Base-by-base conservation (phyloP, 2,113 vertebrate species). In the Meriones unguiculatus region DNA sequence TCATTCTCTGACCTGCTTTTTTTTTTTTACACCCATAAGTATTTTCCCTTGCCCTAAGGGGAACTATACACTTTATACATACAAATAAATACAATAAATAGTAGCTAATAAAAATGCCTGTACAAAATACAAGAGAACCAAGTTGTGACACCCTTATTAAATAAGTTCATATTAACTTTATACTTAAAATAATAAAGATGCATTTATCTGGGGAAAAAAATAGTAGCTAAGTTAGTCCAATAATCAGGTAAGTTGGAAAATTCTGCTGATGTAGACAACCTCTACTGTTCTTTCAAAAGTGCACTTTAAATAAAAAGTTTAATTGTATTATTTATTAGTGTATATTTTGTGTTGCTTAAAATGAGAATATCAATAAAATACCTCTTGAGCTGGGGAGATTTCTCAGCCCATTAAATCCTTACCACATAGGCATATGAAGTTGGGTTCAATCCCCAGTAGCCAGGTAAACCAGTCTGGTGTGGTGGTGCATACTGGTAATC, bases 61-160 rank as follows among this genome's bases (percentile, higher is more conserved):
- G 62, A 84, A 84, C 41, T 41, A 64, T 28, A 41, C 13, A 84
- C n/a, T 84, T 84, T 28, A 25, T 13, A 38, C 57, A 35, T 3
- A 38, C 35, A 82, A 59, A 62, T 38, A 82, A 62, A 82, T 82
- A 38, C 62, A 59, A 62, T 38, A 82, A 62, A 82, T 82, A 38
- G 62, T 62, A 38, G 57, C 22, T 38, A 25, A n/a, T n/a, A n/a
- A n/a, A n/a, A n/a, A n/a, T n/a, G n/a, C n/a, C n/a, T n/a, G n/a
- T n/a, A n/a, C n/a, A n/a, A n/a, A n/a, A n/a, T n/a, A 9, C 67
- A 85, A 46, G 84, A 91, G 72, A 22, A 80, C 64, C 35, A 75
- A 75, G 75, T 4, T 10, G 81, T 50, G 25, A 87, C 30, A 38
- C 57, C 25, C 62, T 96, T 96, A 92, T 77, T 2, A 96, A 93